Evolutionary conservation across 2,113 vertebrate genomes (phyloP).

Genomic region (Passer domesticus): DNA sequence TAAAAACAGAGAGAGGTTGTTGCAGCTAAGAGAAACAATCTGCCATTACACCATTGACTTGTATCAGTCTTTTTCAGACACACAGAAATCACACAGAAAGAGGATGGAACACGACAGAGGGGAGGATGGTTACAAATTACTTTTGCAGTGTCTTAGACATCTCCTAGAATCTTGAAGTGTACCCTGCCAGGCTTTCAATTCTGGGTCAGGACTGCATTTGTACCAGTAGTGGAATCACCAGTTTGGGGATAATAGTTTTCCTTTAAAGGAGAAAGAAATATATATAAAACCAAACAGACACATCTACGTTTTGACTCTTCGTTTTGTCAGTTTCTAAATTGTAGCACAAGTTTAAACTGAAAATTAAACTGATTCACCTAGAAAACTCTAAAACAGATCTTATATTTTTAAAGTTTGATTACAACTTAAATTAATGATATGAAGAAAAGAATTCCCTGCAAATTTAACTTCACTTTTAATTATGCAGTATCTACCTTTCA

Average conservation of each 20-base stretch:
- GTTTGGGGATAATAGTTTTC: background rate
- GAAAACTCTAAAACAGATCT: background rate
- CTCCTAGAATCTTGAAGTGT: background rate
- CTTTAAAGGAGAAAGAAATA: background rate
- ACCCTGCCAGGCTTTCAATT: background rate
- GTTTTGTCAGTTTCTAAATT: background rate
- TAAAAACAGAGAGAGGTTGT: background rate
- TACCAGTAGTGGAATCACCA: background rate
- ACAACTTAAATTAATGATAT: background rate
- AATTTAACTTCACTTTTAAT: background rate
- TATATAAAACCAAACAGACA: background rate
- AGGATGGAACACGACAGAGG: background rate
- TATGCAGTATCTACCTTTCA: background rate
- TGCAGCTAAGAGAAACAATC: background rate
- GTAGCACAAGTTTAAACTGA: background rate
- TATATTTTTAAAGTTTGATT: background rate
- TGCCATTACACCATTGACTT: rapidly evolving
- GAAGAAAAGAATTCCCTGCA: background rate
- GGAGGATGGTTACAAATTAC: background rate
- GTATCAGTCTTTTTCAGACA: background rate
- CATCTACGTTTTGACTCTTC: background rate
- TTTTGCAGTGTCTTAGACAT: background rate
- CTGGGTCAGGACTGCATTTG: background rate
- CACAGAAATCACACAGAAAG: background rate
- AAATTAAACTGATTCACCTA: background rate